Base-by-base conservation (phyloP, 2,888 invertebrate genomes). In the Andrena minutula region DNA sequence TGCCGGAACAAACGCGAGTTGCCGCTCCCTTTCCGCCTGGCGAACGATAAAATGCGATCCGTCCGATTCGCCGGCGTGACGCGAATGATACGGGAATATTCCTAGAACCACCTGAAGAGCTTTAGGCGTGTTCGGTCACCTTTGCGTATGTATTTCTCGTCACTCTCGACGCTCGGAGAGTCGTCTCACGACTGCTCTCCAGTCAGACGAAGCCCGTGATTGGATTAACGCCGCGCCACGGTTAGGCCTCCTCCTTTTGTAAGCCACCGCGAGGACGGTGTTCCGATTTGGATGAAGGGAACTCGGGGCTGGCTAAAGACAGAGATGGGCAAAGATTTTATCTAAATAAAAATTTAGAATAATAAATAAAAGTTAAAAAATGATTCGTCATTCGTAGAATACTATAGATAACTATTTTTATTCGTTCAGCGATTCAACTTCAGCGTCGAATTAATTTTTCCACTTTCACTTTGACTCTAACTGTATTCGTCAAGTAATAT, bases 1-100 rank as follows among this genome's bases (percentile, higher is more conserved):
- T 70, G 51, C 73, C 73, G 81, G 73, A 79, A 81, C 53, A 64
- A 64, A 28, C 49, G 28, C 28, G 12, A 32, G 65, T 23, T 26
- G 71, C 79, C 79, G 75, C 82, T 79, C 80, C 82, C 61, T 75
- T 80, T 82, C 82, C 79, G 81, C 61, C 30, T 26, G 66, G 8
- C 26, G 64, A 81, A 70, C 58, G 53, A 32, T 47, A 51, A 28
- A 10, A 20, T 8, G 58, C 70, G 12, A 10, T 47, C 30, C 10
- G 8, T 28, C n/a, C 32, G 32, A 73, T 49, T 51, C 8, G n/a
- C 35, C 5, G 3, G 8, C n/a, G 26, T 49, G 65, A 72, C 72
- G 77, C 73, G 49, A 60, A n/a, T 5, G 51, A 10, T 12, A 5
- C 30, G 20, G 41, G 1, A 12, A 12, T 41, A 41, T 41, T 41